Base-by-base conservation (phyloP, 2,888 invertebrate species). In the Drosophila barbarae region DNA sequence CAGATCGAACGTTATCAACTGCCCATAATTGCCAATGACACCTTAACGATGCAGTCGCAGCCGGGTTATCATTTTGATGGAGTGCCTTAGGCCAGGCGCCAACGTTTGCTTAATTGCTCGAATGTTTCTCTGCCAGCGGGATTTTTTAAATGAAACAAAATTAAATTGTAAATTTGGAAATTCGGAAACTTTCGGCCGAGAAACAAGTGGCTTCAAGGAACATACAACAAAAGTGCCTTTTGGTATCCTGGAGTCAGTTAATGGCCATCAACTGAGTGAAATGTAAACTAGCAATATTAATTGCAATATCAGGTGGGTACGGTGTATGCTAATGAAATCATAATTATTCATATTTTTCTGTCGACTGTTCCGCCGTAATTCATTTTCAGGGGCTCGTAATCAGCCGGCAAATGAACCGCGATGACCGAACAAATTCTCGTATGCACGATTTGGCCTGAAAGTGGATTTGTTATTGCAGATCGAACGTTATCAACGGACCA, bases 171-270 rank as follows among this genome's bases (percentile, higher is more conserved):
- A 41, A 12, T 23, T 41, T 13, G 21, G 7, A 28, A 41, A 44
- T 51, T 51, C 15, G 15, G 36, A 54, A 64, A 44, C 32, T 36
- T 60, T 59, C 26, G 38, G n/a, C 38, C 32, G 18, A 23, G 42
- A 53, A 39, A 54, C 65, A 57, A 57, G 15, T 30, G 15, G 35
- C n/a, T 54, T 18, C 15, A 52, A 46, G 34, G 46, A 46, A 44
- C 12, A 8, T 9, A 26, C 35, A 38, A 41, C 5, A 42, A 42
- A 26, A 15, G 18, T 23, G 36, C 28, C 18, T 13, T 28, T 46
- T 44, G 30, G 49, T 47, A 83, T 85, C 85, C 86, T 85, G 81
- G 63, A 83, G 75, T 85, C 83, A 3, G 21, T 21, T 21, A 21
- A 21, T 21, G 21, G 2, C 23, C 23, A 9, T 30, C 9, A 30